Evolutionary conservation across 2,888 invertebrate species (phyloP).

Genomic region (Acanthosepion esculentum): DNA sequence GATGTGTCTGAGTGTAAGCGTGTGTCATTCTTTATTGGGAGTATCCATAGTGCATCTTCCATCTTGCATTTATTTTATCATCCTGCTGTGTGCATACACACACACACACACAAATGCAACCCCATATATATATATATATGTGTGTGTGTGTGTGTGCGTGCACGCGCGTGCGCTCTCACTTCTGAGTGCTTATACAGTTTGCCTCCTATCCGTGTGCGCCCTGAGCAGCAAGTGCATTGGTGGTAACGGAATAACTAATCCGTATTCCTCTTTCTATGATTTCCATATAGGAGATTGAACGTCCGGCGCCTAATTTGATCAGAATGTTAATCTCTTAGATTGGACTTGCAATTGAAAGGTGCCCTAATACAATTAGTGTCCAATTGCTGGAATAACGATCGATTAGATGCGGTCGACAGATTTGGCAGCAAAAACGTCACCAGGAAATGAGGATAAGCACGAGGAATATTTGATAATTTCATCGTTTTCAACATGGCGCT

Average conservation of each 20-base stretch:
- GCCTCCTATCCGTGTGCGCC: not conserved
- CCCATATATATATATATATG: not conserved
- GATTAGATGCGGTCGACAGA: slow-evolving; percentile 5
- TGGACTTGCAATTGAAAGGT: slow-evolving; percentile 9
- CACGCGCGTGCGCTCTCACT: too few relatives aligned
- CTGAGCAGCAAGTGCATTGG: not conserved
- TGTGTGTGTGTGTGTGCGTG: not conserved
- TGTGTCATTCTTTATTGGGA: too few relatives aligned
- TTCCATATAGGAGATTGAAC: not conserved
- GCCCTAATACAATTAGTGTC: slow-evolving; percentile 8
- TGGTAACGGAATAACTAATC: not conserved
- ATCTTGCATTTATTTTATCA: too few relatives aligned
- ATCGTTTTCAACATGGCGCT: not conserved
- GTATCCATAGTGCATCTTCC: too few relatives aligned
- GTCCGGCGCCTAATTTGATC: slow-evolving; percentile 20
- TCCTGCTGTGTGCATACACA: not conserved
- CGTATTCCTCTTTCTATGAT: not conserved
- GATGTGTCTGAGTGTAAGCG: too few relatives aligned
- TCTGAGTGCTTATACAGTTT: not conserved
- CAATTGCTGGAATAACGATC: slow-evolving; percentile 8
- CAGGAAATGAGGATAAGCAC: slow-evolving; percentile 1
- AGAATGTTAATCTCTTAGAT: not conserved
- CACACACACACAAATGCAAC: not conserved
- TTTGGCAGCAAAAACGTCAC: not conserved
- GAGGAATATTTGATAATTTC: not conserved